Percentiles rank a stretch among this genome's conserved stretches.
These are phyloP conservation scores for Tenthredo livida DNA, from an alignment of 2,888 invertebrate species.

Conservation along the genomic window DNA sequence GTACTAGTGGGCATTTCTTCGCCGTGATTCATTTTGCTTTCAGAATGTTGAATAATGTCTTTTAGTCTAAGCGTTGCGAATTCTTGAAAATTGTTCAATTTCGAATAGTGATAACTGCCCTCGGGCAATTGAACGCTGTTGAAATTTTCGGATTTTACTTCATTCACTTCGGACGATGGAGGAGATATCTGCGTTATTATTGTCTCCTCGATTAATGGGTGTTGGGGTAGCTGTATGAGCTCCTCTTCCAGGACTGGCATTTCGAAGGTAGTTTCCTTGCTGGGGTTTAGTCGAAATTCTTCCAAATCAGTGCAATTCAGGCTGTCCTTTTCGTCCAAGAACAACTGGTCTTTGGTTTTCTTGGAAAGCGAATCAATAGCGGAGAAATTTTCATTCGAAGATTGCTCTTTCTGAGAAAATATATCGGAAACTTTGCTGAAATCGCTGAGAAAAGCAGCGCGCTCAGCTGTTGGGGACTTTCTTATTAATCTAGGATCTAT, in stretches of 20 bases:
- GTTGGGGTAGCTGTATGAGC: slow-evolving; percentile 45
- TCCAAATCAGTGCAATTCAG: slow-evolving; percentile 54
- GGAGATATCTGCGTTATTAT: slow-evolving; percentile 53
- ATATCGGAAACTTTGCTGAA: slow-evolving; percentile 22
- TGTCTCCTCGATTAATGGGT: slow-evolving; percentile 48
- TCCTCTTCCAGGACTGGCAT: slow-evolving; percentile 53
- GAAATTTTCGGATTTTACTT: slow-evolving; percentile 43
- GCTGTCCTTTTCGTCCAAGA: slow-evolving; percentile 53
- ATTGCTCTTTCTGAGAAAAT: slow-evolving; percentile 3
- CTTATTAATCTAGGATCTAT: slow-evolving; percentile 65
- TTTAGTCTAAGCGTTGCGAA: slow-evolving; percentile 28
- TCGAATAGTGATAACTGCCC: slow-evolving; percentile 56
- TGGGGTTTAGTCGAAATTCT: slow-evolving; percentile 56
- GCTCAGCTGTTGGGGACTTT: slow-evolving; percentile 44
- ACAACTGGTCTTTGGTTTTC: slow-evolving; percentile 51
- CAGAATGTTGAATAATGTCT: slow-evolving; percentile 14
- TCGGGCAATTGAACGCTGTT: slow-evolving; percentile 53
- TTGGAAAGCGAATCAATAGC: slow-evolving; percentile 14
- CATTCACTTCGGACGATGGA: slow-evolving; percentile 44
- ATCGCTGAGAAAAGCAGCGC: neutral
- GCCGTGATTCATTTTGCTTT: slow-evolving; percentile 39
- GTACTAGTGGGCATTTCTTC: slow-evolving; percentile 29
- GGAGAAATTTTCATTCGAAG: neutral
- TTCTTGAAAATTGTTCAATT: slow-evolving; percentile 56
- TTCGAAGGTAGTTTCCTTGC: slow-evolving; percentile 48